These are phyloP conservation scores for Zaprionus ornatus DNA, from an alignment of 1,140 invertebrate genomes.

Conservation along the genomic window DNA sequence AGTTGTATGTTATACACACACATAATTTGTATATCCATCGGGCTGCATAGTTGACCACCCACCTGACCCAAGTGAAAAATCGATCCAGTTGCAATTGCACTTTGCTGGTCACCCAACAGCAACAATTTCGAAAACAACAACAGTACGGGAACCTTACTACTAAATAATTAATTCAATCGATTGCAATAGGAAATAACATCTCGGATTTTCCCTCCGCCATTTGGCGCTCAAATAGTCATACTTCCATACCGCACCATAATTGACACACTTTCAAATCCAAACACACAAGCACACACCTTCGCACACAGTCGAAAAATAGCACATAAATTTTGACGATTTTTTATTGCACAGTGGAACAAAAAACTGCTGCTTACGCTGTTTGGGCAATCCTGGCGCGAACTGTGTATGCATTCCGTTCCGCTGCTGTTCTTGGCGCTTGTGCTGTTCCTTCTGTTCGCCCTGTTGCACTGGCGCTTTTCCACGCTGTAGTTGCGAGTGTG, in stretches of 20 bases:
- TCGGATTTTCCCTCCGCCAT: neutral
- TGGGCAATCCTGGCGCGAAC: constrained; percentile 18
- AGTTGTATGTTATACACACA: constrained; percentile 5
- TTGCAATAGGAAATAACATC: neutral
- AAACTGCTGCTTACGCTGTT: constrained; percentile 13
- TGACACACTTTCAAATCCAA: neutral
- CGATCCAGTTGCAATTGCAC: constrained; percentile 23
- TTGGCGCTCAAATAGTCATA: neutral
- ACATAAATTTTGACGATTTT: constrained; percentile 12
- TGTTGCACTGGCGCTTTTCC: constrained; percentile 38
- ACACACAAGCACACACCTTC: neutral
- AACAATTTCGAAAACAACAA: constrained; percentile 2
- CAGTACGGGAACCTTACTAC: neutral
- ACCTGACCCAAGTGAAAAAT: constrained; percentile 20
- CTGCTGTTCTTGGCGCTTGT: neutral
- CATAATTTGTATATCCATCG: constrained; percentile 18
- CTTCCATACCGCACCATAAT: neutral
- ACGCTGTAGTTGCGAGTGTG: constrained; percentile 29
- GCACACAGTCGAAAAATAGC: neutral
- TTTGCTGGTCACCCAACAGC: neutral
- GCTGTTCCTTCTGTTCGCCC: constrained; percentile 5
- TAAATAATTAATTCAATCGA: constrained; percentile 9
- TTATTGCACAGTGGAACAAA: constrained; percentile 19
- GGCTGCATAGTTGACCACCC: neutral
- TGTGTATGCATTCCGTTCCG: neutral